Conservation (phyloP, 2,888 invertebrate species). For the Melieria omissa region DNA sequence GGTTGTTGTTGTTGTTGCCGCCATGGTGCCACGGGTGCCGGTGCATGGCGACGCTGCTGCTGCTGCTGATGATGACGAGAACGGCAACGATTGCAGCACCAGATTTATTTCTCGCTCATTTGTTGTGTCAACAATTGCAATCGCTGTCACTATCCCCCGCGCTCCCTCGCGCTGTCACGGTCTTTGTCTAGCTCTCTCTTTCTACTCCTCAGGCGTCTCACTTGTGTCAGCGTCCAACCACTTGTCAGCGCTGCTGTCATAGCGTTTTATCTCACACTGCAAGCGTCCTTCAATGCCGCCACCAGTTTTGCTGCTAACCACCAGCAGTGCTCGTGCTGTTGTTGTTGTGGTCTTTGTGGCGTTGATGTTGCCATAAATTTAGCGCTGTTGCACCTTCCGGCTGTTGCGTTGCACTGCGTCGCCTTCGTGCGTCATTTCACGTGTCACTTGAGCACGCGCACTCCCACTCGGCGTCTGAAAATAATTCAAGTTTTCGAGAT, state of each 20-base stretch:
- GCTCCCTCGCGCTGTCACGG: constrained; percentile 4
- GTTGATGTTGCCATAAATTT: constrained; percentile 39
- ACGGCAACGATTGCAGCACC: not conserved
- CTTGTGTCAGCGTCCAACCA: not conserved
- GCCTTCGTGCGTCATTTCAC: constrained; percentile 19
- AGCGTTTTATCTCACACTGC: constrained; percentile 1
- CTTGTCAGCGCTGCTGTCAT: constrained; percentile 20
- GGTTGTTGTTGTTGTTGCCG: constrained; percentile 10
- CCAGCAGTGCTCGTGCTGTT: no score
- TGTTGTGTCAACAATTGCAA: constrained; percentile 36
- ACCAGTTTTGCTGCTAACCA: not conserved
- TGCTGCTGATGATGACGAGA: constrained; percentile 28
- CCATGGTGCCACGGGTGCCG: constrained; percentile 7
- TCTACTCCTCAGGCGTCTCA: no score
- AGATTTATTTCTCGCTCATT: constrained; percentile 39
- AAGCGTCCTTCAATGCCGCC: not conserved
- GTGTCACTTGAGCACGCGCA: constrained; percentile 30
- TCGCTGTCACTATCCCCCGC: constrained; percentile 12
- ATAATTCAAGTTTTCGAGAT: constrained; percentile 34
- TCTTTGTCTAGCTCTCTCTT: not conserved
- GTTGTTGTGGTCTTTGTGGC: not conserved
- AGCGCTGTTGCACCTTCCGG: constrained; percentile 52
- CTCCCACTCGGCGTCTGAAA: constrained; percentile 24
- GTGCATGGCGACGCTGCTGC: constrained; percentile 5
- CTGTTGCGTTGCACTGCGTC: constrained; percentile 44